These are phyloP conservation scores for Hippopotamyrus pictus DNA, from an alignment of 2,797 vertebrate species.

Conservation along the genomic window DNA sequence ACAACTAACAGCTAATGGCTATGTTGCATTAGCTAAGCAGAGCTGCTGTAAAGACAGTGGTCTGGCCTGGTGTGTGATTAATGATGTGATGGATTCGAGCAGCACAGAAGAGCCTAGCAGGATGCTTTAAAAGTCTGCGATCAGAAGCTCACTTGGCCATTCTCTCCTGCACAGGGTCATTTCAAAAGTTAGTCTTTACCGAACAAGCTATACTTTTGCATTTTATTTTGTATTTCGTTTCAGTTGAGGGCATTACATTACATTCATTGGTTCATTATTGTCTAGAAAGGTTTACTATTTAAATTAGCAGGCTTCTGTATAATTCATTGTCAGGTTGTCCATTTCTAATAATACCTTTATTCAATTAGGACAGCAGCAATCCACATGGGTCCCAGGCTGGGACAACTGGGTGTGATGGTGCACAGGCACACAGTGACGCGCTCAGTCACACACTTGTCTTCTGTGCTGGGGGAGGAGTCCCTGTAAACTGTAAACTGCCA, in stretches of 20 bases:
- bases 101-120: neutral
- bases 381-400: neutral
- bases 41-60: neutral
- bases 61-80: neutral
- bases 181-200: neutral
- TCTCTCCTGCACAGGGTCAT: neutral
- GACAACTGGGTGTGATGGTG: neutral
- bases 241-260: neutral
- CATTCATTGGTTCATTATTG: neutral
- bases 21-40: slow-evolving; percentile 8
- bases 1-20: neutral
- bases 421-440: neutral
- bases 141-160: neutral
- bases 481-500: neutral
- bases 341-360: neutral
- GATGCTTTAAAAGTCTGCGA: slow-evolving; percentile 7
- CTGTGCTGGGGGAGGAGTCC: neutral
- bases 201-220: neutral
- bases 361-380: neutral
- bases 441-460: neutral
- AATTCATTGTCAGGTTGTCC: neutral
- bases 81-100: neutral
- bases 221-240: neutral
- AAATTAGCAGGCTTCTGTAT: neutral
- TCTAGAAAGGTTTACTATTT: neutral